Evolutionary conservation across 2,888 invertebrate genomes (phyloP).

Genomic region (Campopleginae sp.): DNA sequence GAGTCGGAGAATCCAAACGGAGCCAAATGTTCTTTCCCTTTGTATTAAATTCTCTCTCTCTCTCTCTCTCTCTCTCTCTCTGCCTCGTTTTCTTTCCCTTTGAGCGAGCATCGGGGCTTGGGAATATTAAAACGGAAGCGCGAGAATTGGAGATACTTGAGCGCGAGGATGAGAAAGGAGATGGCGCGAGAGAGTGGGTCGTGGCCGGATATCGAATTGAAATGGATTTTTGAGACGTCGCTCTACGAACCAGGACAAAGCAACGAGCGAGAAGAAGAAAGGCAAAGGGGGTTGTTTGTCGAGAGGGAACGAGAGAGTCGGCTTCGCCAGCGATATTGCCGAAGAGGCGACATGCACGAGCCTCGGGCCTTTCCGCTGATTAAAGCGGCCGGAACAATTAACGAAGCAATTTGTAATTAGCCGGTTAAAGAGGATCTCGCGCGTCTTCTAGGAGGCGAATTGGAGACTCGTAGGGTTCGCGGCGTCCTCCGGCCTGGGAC

Average conservation of each 20-base stretch:
- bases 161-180: background rate
- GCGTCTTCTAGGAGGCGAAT: slow-evolving; percentile 2
- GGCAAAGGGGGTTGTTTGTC: background rate
- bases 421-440: slow-evolving; percentile 63
- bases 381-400: slow-evolving; percentile 72
- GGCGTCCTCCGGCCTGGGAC: background rate
- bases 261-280: background rate
- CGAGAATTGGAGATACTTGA: background rate
- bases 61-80: background rate
- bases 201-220: slow-evolving; percentile 20
- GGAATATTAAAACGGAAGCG: slow-evolving; percentile 8
- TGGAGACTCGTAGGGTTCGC: background rate
- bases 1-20: background rate
- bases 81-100: background rate
- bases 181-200: background rate
- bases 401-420: slow-evolving; percentile 74
- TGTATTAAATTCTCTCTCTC: background rate
- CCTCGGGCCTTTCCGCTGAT: slow-evolving; percentile 68
- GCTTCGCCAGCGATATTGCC: slow-evolving; percentile 3
- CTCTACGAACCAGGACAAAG: background rate
- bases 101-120: background rate
- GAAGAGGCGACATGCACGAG: slow-evolving; percentile 14
- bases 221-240: slow-evolving; percentile 20
- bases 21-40: background rate
- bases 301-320: slow-evolving; percentile 23